A percentile compares a stretch with the other conserved stretches of the same genome.
Evolutionary conservation across 2,113 vertebrate genomes (phyloP).

Genomic region (Pomatorhinus ruficollis): DNA sequence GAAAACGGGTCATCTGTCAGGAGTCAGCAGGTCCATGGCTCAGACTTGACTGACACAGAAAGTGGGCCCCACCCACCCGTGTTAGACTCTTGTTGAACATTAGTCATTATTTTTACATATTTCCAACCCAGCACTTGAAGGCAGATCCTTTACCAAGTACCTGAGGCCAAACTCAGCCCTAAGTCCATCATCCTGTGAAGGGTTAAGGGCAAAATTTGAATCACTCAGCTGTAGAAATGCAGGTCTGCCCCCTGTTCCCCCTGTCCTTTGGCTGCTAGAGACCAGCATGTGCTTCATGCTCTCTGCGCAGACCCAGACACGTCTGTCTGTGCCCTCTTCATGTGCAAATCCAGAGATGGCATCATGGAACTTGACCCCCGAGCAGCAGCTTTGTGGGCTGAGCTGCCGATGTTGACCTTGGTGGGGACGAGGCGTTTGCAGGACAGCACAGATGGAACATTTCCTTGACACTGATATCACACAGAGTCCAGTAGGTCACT

Average conservation of each 20-base stretch:
- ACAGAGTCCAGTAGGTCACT: conserved; percentile 44
- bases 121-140: neutral
- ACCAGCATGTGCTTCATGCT: rapidly evolving
- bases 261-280: neutral
- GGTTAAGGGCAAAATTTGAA: neutral
- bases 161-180: neutral
- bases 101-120: neutral
- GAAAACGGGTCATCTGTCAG: neutral
- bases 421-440: rapidly evolving
- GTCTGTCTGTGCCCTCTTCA: neutral
- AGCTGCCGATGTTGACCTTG: neutral
- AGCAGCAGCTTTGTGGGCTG: neutral
- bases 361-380: rapidly evolving
- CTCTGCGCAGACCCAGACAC: rapidly evolving
- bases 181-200: neutral
- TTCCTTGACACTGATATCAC: conserved; percentile 32
- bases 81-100: rapidly evolving
- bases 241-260: neutral
- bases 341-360: neutral
- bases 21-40: neutral
- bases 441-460: conserved; percentile 21
- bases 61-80: neutral
- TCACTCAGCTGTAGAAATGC: neutral
- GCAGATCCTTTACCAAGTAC: neutral
- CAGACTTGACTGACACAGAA: neutral